Evolutionary conservation across 2,888 invertebrate species (phyloP).

Genomic region (Hyalella azteca): DNA sequence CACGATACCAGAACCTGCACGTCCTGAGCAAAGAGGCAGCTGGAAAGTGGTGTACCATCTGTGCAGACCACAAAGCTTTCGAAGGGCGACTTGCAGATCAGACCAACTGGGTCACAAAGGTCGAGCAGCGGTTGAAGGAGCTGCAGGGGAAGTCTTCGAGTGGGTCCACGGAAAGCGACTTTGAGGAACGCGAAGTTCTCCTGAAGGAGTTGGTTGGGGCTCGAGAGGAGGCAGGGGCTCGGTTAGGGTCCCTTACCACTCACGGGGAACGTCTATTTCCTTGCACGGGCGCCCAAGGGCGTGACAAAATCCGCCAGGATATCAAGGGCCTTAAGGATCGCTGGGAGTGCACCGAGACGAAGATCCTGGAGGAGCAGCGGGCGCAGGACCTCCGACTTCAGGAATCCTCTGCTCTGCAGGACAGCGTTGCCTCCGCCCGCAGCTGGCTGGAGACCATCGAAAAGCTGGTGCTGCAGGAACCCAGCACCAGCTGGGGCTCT

Average conservation of each 20-base stretch:
- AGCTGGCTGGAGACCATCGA: conserved; percentile 88
- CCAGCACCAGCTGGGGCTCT: conserved; percentile 71
- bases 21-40: conserved; percentile 73
- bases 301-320: conserved; percentile 87
- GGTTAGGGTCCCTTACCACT: conserved; percentile 75
- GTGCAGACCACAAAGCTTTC: conserved; percentile 82
- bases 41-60: conserved; percentile 81
- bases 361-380: conserved; percentile 82
- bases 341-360: conserved; percentile 87
- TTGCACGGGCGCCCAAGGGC: conserved; percentile 88
- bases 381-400: conserved; percentile 81
- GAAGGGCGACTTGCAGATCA: conserved; percentile 77
- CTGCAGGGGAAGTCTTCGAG: conserved; percentile 65
- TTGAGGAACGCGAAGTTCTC: conserved; percentile 66
- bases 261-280: conserved; percentile 89
- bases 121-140: conserved; percentile 7
- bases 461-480: conserved; percentile 68
- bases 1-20: conserved; percentile 81
- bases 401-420: conserved; percentile 85
- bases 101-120: conserved; percentile 73
- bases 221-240: conserved; percentile 81
- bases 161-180: conserved; percentile 68
- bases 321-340: conserved; percentile 78
- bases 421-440: conserved; percentile 79
- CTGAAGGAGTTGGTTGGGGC: conserved; percentile 69